Conservation (phyloP, 2,797 vertebrate species). For the Macropus fuliginosus region DNA sequence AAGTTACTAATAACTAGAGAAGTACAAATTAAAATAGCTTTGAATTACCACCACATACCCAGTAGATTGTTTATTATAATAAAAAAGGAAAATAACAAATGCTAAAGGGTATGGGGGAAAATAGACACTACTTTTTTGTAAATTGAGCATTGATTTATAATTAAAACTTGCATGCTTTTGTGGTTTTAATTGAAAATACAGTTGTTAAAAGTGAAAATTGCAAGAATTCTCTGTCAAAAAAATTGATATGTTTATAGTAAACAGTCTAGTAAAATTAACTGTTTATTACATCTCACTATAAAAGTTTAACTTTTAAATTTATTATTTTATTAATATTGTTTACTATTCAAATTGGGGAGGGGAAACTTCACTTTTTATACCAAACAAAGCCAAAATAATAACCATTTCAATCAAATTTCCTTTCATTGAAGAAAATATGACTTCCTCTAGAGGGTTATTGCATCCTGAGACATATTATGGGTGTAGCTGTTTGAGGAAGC, state of each 20-base stretch:
- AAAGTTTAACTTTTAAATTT: conserved; percentile 49
- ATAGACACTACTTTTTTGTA: conserved; percentile 46
- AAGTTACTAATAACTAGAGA: not conserved
- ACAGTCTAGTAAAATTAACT: conserved; percentile 28
- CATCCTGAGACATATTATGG: not conserved
- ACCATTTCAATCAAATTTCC: conserved; percentile 39
- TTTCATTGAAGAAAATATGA: conserved; percentile 33
- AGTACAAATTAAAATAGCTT: not conserved
- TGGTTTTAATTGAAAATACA: conserved; percentile 60
- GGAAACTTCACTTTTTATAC: conserved; percentile 29
- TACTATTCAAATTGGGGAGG: conserved; percentile 38
- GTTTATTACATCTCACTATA: conserved; percentile 54
- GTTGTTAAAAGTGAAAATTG: conserved; percentile 32
- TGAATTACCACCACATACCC: not conserved
- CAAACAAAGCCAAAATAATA: conserved; percentile 54
- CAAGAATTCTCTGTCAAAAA: conserved; percentile 56
- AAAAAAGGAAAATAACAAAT: not conserved
- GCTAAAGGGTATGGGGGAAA: not conserved
- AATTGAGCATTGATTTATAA: conserved; percentile 54
- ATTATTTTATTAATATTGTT: conserved; percentile 53
- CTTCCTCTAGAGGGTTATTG: conserved; percentile 37
- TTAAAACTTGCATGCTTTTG: conserved; percentile 22
- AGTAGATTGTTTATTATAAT: not conserved
- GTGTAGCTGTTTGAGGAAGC: conserved; percentile 7
- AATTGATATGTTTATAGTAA: conserved; percentile 38